Conservation (phyloP, 2,113 vertebrate species). For the Phylloscopus trochilus region DNA sequence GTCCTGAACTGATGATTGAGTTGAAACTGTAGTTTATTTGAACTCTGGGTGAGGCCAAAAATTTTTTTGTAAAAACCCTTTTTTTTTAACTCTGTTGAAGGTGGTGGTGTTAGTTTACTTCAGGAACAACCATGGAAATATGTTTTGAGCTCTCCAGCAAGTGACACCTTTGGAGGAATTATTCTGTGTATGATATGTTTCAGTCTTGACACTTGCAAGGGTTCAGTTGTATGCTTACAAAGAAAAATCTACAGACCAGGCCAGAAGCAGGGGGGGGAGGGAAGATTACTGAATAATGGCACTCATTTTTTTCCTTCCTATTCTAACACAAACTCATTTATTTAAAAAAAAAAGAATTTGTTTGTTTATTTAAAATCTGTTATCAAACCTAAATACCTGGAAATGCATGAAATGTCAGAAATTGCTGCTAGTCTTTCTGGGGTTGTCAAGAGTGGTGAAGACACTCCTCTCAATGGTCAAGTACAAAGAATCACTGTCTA, state of each 20-base stretch:
- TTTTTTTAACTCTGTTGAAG: not conserved
- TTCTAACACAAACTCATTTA: not conserved
- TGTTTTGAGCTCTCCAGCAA: not conserved
- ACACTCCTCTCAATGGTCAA: not conserved
- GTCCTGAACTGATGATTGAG: not conserved
- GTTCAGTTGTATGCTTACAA: not conserved
- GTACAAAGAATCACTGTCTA: not conserved
- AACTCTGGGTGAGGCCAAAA: not conserved
- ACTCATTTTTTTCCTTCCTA: not conserved
- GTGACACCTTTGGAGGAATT: not conserved
- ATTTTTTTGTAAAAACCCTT: not conserved
- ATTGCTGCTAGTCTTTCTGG: not conserved
- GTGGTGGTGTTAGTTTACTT: not conserved
- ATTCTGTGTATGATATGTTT: not conserved
- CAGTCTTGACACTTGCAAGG: not conserved
- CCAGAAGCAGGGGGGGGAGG: fast-evolving
- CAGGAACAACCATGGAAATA: not conserved
- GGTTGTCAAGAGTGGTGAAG: not conserved
- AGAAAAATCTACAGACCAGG: not conserved
- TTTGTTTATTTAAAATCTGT: not conserved
- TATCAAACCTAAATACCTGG: not conserved
- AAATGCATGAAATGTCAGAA: not conserved
- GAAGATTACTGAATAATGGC: not conserved
- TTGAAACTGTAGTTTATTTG: not conserved
- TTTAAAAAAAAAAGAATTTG: not conserved